Percentiles rank a stretch among this genome's conserved stretches.
phyloP scores from a whole-genome alignment of 1,140 invertebrate species.

The Pseudomyrmex concolor region DNA sequence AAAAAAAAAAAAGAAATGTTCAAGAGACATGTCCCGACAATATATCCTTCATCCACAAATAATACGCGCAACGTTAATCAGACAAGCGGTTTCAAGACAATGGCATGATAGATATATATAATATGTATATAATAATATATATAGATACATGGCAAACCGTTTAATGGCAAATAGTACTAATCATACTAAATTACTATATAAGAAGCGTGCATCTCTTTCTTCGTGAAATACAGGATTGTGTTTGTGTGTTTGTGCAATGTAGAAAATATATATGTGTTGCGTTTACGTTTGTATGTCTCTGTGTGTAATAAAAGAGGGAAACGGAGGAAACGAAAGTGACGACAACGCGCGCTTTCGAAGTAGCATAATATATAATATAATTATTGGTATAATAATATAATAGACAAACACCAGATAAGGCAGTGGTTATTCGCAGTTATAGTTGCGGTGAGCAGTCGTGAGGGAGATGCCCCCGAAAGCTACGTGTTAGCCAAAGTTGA shows the following conservation, averaged over 20 bases:
- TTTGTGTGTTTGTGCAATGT: slow-evolving; percentile 10
- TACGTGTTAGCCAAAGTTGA: slow-evolving; percentile 85
- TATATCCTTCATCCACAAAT: slow-evolving; percentile 60
- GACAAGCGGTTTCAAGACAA: slow-evolving; percentile 71
- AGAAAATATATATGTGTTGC: background rate
- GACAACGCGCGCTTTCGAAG: slow-evolving; percentile 70
- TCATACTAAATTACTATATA: slow-evolving; percentile 70
- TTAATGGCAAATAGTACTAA: slow-evolving; percentile 61
- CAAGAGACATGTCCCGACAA: slow-evolving; percentile 58
- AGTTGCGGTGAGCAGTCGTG: slow-evolving; percentile 86
- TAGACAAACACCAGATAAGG: slow-evolving; percentile 85
- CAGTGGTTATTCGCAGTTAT: slow-evolving; percentile 86
- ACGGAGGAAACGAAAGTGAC: slow-evolving; percentile 45
- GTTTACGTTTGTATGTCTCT: too few species aligned
- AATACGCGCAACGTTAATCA: slow-evolving; percentile 72
- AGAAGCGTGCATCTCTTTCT: slow-evolving; percentile 74
- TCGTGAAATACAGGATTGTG: slow-evolving; percentile 59
- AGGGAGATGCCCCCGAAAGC: slow-evolving; percentile 84
- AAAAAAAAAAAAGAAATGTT: slow-evolving; percentile 33
- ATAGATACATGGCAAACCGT: slow-evolving; percentile 62
- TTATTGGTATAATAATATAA: slow-evolving; percentile 79
- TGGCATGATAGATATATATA: slow-evolving; percentile 72
- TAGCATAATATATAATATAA: slow-evolving; percentile 69
- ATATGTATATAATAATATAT: slow-evolving; percentile 50
- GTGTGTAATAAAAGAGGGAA: background rate